Conservation (phyloP, 2,113 vertebrate genomes). For the Picathartes gymnocephalus region DNA sequence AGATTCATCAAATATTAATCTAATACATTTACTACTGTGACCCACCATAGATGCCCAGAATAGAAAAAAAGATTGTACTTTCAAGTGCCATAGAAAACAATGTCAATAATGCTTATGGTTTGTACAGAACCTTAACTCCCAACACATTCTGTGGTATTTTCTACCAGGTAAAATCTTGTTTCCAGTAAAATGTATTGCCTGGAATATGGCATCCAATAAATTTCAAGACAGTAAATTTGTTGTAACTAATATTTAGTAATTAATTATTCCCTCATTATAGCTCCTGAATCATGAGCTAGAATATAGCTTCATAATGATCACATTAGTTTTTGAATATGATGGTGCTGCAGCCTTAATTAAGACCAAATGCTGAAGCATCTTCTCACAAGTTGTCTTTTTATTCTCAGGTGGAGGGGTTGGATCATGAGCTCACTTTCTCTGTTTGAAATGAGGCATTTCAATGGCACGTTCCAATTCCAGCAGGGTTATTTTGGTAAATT, state of each 20-base stretch:
- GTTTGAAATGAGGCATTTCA: background rate
- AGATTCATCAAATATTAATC: background rate
- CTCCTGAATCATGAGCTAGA: background rate
- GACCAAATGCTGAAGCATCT: background rate
- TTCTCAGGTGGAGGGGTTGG: background rate
- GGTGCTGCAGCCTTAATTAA: background rate
- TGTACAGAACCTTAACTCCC: background rate
- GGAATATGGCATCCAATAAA: background rate
- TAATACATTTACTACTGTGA: background rate
- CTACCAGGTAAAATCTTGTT: background rate
- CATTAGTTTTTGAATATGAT: background rate
- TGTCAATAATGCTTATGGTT: background rate
- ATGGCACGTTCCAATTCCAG: background rate
- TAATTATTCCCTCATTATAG: background rate
- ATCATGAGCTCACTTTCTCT: background rate
- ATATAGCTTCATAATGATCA: background rate
- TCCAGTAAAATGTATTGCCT: background rate
- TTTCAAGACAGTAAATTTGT: background rate
- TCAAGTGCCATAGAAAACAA: background rate
- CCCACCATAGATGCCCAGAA: background rate
- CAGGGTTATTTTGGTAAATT: background rate
- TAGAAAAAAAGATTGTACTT: background rate
- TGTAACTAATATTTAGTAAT: conserved; percentile 5
- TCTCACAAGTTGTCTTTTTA: background rate
- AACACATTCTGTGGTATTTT: background rate